Evolutionary conservation across 2,888 invertebrate genomes (phyloP), one percentile per base, ranked within the genome.

Genomic region (Latrodectus elegans): DNA sequence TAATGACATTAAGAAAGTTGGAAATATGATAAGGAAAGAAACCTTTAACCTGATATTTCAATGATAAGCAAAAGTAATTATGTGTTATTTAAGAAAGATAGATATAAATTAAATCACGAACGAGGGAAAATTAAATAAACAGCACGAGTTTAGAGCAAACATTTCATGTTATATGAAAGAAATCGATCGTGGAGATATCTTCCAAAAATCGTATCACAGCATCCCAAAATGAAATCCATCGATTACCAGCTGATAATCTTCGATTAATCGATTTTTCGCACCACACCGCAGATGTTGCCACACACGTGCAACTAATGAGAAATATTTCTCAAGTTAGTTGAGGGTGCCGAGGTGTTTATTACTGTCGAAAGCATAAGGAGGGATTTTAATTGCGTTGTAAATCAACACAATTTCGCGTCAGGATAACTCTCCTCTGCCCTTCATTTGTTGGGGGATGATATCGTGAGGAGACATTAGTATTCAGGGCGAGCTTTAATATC

Each of bases 331-430:
- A 71, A 79, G 38, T 79, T 53, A 79, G 38, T 79, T 53, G 70
- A 38, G 38, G 65, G 72, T 73, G 49, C 68, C 67, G 22, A 72
- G 80, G 80, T 73, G 80, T 80, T 80, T 80, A 80, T 77, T 67
- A 77, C 68, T 53, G 77, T 77, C 77, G 65, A 77, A 52, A 68
- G 68, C 76, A 67, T 49, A 51, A 67, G 65, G 60, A 38, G 65
- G n/a, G 74, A 60, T 74, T 74, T 74, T 74, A 74, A 74, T 74
- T 74, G 74, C 74, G 60, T 74, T 74, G 74, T 74, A 74, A 74
- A 74, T 74, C 74, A 74, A 55, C 14, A 26, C 55, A 60, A 26
- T 74, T 74, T 55, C 55, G 60, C 55, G 74, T 74, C 74, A 60
- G 51, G 53, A 74, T 74, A 74, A 74, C 55, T 74, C 55, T 22